Evolutionary conservation across 1,140 invertebrate genomes (phyloP), one percentile per base, ranked within the genome.

Genomic region (Spodoptera frugiperda): DNA sequence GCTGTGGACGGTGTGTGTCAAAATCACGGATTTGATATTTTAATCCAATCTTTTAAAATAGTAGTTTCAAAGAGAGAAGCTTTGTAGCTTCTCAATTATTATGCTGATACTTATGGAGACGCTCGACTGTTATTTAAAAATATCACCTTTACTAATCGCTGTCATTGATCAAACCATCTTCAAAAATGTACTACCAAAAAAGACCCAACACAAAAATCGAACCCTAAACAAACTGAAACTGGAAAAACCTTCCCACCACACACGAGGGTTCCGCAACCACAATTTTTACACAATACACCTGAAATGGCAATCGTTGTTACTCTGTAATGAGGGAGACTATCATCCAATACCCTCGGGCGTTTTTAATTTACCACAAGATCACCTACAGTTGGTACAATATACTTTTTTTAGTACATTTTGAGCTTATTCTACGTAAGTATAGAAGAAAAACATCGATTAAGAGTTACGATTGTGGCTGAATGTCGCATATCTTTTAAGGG

Each of bases 281-380:
- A 49, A 59, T 73, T 73, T 73, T 73, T 73, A 73, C 76, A 85
- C 82, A 81, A 84, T 88, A 84, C 85, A 88, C 89, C 91, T 91
- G 85, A 84, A 81, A 81, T 70, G 81, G 87, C 88, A 87, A 91
- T 91, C 89, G 86, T 79, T 82, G 81, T 68, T 44, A 21, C 53
- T 53, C 14, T 76, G 79, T 87, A 88, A 90, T 85, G 82, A 87
- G 82, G 78, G 77, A 86, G 86, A 87, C 89, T 91, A 93, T 92
- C 90, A 92, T 90, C 81, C 87, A 85, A 92, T 93, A 87, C 80
- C 91, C 89, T 57, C 59, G 75, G 87, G 91, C 89, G 82, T 87
- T 93, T 93, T 93, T 93, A 93, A 93, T 93, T 92, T 93, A 79
- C 91, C 87, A 78, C 78, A 73, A 82, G 84, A 91, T 92, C 90